Conservation (phyloP, 2,113 vertebrate genomes). For the Bombycilla garrulus region DNA sequence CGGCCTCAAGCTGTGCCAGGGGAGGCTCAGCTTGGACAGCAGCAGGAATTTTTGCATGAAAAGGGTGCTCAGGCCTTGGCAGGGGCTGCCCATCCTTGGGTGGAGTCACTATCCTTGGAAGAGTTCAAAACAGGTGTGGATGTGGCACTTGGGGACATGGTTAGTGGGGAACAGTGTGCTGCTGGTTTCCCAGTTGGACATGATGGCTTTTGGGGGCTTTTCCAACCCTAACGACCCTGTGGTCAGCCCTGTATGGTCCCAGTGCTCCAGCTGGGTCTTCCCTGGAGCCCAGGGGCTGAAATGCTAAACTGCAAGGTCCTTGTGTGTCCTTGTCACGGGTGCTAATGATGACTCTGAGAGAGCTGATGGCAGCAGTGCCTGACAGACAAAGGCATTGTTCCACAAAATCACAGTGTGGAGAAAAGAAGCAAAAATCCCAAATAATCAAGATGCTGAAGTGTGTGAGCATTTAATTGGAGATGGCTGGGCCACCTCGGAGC, state of each 20-base stretch:
- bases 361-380: not conserved
- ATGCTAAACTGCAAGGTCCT: not conserved
- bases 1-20: fast-evolving
- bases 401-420: fast-evolving
- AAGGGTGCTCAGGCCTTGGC: not conserved
- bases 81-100: not conserved
- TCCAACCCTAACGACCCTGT: fast-evolving
- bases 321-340: not conserved
- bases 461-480: not conserved
- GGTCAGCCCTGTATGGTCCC: not conserved
- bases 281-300: not conserved
- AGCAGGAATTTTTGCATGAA: not conserved
- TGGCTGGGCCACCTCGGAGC: not conserved
- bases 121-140: not conserved
- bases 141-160: not conserved
- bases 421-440: not conserved
- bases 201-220: not conserved
- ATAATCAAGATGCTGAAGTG: not conserved
- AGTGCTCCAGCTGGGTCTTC: not conserved
- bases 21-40: not conserved
- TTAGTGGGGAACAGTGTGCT: fast-evolving
- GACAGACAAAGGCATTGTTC: not conserved
- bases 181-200: not conserved
- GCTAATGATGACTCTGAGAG: not conserved
- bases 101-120: not conserved